A percentile compares a stretch with the other conserved stretches of the same genome.
Conservation (phyloP, 2,888 invertebrate species). For the Frankliniella fusca region DNA sequence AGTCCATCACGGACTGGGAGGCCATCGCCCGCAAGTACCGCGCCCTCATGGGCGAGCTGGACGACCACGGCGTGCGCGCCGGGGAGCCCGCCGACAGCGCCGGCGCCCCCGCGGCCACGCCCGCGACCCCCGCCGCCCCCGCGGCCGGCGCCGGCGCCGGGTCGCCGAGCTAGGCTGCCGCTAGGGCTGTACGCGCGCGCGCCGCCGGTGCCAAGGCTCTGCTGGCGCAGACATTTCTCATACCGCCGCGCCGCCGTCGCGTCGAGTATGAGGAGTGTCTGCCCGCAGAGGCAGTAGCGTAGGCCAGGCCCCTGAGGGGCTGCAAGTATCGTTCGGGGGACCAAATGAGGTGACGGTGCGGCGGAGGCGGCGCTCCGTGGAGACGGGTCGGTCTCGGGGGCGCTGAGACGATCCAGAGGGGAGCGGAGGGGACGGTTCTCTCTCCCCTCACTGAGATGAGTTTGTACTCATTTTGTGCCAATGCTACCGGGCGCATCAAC, state of each 20-base stretch:
- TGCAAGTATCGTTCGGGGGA: background rate
- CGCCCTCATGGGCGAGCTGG: constrained; percentile 61
- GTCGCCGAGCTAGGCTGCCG: background rate
- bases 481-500: constrained; percentile 4
- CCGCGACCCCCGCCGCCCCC: background rate
- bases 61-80: constrained; percentile 46
- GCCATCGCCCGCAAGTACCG: constrained; percentile 84
- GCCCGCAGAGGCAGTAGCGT: too few species aligned
- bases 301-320: too few species aligned
- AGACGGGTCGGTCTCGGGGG: too few species aligned
- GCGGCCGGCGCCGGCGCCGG: background rate
- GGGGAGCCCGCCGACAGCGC: background rate
- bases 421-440: constrained; percentile 44
- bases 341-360: background rate
- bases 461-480: constrained; percentile 1
- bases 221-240: too few species aligned
- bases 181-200: background rate
- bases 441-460: constrained; percentile 42
- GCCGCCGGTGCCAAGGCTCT: too few species aligned
- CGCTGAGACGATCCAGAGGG: background rate
- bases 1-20: constrained; percentile 89
- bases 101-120: background rate
- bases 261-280: too few species aligned
- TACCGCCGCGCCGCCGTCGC: too few species aligned
- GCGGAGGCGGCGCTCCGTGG: background rate